Evolutionary conservation across 2,888 invertebrate species (phyloP).

Genomic region (Trachelus tabidus): DNA sequence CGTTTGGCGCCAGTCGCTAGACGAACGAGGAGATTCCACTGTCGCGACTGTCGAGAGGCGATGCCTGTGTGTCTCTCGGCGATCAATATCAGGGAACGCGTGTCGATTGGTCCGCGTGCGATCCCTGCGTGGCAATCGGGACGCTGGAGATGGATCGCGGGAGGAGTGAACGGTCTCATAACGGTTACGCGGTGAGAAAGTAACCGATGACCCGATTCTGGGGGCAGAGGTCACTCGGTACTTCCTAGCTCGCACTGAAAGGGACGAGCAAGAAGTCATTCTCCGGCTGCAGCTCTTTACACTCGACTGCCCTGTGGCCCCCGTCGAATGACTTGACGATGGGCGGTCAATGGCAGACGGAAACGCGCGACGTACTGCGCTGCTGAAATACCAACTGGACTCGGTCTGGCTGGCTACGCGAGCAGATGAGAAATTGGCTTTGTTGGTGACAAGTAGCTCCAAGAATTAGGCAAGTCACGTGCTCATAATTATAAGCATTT

Average conservation of each 20-base stretch:
- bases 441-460: conserved; percentile 38
- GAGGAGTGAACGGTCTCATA: conserved; percentile 29
- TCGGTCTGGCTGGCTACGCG: conserved; percentile 3
- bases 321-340: too few species aligned
- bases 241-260: conserved; percentile 43
- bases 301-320: too few species aligned
- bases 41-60: too few species aligned
- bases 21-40: too few species aligned
- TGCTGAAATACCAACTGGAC: conserved; percentile 5
- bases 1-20: too few species aligned
- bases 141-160: not conserved
- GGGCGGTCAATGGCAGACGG: not conserved
- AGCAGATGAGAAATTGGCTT: conserved; percentile 40
- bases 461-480: conserved; percentile 63
- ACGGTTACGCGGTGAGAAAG: conserved; percentile 64
- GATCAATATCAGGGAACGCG: too few species aligned
- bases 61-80: too few species aligned
- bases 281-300: conserved; percentile 29
- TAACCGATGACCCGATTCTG: conserved; percentile 59
- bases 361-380: conserved; percentile 1
- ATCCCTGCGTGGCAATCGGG: too few species aligned
- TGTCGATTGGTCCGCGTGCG: too few species aligned
- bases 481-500: conserved; percentile 59
- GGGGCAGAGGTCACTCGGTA: conserved; percentile 58
- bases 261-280: conserved; percentile 52